phyloP scores from a whole-genome alignment of 2,888 invertebrate genomes.

The Hirtodrosophila histrioides region DNA sequence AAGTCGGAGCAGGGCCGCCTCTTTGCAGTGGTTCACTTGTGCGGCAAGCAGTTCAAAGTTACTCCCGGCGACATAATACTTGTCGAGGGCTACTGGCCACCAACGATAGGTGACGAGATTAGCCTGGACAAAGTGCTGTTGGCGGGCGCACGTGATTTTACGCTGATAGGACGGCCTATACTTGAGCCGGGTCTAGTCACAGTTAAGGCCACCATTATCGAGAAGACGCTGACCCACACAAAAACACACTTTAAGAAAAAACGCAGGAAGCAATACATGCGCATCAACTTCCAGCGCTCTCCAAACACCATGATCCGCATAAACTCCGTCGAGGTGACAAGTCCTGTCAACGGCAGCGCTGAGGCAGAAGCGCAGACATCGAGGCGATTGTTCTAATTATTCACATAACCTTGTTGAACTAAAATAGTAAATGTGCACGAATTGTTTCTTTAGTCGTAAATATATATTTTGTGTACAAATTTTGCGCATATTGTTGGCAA shows the following conservation, averaged over 20 bases:
- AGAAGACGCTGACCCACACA: constrained; percentile 92
- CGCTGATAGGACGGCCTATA: constrained; percentile 91
- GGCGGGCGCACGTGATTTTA: constrained; percentile 92
- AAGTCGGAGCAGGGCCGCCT: constrained; percentile 77
- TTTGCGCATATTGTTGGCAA: too few relatives aligned
- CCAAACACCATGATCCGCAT: constrained; percentile 91
- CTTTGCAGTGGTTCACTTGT: constrained; percentile 92
- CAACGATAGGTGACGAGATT: constrained; percentile 91
- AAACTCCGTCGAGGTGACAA: constrained; percentile 88
- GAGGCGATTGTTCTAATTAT: constrained; percentile 62
- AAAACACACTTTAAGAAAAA: constrained; percentile 91
- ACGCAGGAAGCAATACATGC: constrained; percentile 90
- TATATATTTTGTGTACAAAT: too few relatives aligned
- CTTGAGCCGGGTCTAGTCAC: constrained; percentile 90
- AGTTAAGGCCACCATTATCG: constrained; percentile 92
- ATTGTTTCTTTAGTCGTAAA: too few relatives aligned
- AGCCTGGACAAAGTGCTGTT: constrained; percentile 93
- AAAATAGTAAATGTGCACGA: constrained; percentile 18
- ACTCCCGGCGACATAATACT: constrained; percentile 93
- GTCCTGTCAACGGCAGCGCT: constrained; percentile 69
- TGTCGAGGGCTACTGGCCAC: constrained; percentile 93
- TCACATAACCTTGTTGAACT: constrained; percentile 17
- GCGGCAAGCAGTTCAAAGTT: constrained; percentile 93
- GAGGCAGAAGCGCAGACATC: constrained; percentile 25
- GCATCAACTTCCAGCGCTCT: constrained; percentile 89